Evolutionary conservation across 2,888 invertebrate species (phyloP).

Genomic region (Lithophane ornitopus): DNA sequence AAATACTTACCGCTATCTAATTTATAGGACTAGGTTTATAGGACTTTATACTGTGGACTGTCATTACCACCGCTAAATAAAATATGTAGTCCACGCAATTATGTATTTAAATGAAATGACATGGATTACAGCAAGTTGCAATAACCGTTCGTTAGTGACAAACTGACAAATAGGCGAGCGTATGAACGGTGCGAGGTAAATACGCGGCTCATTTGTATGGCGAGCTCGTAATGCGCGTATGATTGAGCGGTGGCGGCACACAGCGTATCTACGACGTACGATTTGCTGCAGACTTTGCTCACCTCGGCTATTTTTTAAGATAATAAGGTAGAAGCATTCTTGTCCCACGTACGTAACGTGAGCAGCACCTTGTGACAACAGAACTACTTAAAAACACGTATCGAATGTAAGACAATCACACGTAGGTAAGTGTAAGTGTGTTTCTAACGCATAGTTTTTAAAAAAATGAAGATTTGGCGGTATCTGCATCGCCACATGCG

Average conservation of each 20-base stretch:
- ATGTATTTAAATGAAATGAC: constrained; percentile 26
- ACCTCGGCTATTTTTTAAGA: neutral
- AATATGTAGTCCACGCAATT: neutral
- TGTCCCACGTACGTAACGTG: neutral
- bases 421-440: too few relatives aligned
- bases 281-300: neutral
- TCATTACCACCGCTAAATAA: neutral
- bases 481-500: too few relatives aligned
- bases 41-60: neutral
- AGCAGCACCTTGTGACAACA: too few relatives aligned
- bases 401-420: neutral
- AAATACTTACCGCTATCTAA: too few relatives aligned
- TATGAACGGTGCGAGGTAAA: neutral
- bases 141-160: constrained; percentile 18
- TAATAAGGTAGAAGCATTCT: neutral
- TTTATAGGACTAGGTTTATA: neutral
- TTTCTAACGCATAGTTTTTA: neutral
- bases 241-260: constrained; percentile 28
- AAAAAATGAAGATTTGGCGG: too few relatives aligned
- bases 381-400: neutral
- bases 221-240: constrained; percentile 27
- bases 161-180: neutral
- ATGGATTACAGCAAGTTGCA: neutral
- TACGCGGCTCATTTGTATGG: constrained; percentile 27
- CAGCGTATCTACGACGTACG: too few relatives aligned